phyloP scores from a whole-genome alignment of 2,113 vertebrate species.

The Myotis lucifugus region DNA sequence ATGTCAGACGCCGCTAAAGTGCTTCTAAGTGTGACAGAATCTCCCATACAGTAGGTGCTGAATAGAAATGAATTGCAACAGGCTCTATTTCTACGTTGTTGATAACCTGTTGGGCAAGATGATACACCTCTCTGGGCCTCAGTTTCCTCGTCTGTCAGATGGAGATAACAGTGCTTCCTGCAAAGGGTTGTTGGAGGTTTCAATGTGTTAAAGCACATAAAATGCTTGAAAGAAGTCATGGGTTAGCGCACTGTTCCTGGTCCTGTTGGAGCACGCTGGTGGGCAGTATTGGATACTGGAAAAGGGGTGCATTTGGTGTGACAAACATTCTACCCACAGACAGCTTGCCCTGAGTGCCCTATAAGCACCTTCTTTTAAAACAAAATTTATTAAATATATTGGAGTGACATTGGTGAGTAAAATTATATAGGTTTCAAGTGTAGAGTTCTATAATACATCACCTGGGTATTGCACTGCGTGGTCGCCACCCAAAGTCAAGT shows the following conservation, averaged over 20 bases:
- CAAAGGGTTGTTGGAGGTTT: background rate
- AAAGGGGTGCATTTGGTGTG: background rate
- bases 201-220: background rate
- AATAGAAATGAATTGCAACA: no score
- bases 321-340: background rate
- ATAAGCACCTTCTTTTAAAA: background rate
- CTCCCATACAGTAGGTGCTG: rapidly evolving
- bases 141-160: background rate
- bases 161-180: background rate
- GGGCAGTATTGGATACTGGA: background rate
- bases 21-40: background rate
- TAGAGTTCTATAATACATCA: background rate
- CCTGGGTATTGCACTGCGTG: background rate
- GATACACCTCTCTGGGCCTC: background rate
- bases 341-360: background rate
- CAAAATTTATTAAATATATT: background rate
- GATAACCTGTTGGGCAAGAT: background rate
- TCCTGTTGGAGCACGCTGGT: background rate
- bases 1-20: no score
- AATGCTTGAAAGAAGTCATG: background rate
- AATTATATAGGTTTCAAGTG: background rate
- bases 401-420: background rate
- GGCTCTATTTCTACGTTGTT: background rate
- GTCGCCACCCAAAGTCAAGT: background rate
- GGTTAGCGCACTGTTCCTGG: background rate